Evolutionary conservation across 1,140 invertebrate genomes (phyloP).

Genomic region (Neodiprion fabricii): DNA sequence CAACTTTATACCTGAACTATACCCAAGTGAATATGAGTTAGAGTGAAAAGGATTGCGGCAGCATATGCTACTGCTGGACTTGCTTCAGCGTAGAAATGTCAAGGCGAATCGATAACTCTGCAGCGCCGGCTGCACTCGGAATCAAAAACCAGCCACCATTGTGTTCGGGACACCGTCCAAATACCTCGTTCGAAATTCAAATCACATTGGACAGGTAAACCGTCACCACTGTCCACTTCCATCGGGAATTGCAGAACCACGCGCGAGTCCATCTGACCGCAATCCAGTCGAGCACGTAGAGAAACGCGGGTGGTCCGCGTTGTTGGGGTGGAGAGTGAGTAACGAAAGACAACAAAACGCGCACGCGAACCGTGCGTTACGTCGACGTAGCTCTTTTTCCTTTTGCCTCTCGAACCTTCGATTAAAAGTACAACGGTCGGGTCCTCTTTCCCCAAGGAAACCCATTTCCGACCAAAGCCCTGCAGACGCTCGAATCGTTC

Average conservation of each 20-base stretch:
- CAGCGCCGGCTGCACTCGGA: not conserved
- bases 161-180: not conserved
- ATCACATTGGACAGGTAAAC: not conserved
- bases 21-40: not conserved
- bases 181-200: slow-evolving; percentile 3
- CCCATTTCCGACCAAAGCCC: no score
- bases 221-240: not conserved
- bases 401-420: not conserved
- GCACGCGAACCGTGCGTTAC: slow-evolving; percentile 3
- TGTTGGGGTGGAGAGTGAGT: not conserved
- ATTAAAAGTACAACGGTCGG: not conserved
- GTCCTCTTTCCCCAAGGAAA: no score
- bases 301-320: not conserved
- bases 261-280: not conserved
- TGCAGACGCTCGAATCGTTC: no score
- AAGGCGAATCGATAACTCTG: slow-evolving; percentile 4
- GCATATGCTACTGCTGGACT: not conserved
- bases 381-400: not conserved
- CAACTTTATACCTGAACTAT: not conserved
- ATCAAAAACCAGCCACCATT: not conserved
- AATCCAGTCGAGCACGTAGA: not conserved
- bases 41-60: no score
- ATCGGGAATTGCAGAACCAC: not conserved
- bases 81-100: not conserved
- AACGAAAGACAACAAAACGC: not conserved